A percentile compares a stretch with the other conserved stretches of the same genome.
Evolutionary conservation across 2,113 vertebrate species (phyloP).

Genomic region (Bos taurus): DNA sequence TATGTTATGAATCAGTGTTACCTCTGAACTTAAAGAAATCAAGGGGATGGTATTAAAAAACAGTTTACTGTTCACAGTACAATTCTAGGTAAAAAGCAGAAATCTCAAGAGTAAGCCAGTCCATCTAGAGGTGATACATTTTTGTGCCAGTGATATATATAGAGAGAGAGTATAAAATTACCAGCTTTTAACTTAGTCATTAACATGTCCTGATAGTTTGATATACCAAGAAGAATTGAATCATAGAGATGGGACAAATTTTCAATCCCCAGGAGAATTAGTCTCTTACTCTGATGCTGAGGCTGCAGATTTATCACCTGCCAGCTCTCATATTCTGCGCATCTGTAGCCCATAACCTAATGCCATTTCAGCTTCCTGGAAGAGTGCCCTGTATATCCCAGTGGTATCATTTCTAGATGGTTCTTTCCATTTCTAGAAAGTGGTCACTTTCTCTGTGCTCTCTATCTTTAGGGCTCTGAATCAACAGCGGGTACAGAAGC

Average conservation of each 20-base stretch:
- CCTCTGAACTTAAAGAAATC: neutral
- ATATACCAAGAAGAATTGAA: neutral
- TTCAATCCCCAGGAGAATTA: neutral
- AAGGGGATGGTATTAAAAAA: neutral
- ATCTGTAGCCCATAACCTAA: too few species aligned
- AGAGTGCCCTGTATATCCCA: neutral
- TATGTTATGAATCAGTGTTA: neutral
- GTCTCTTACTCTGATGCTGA: neutral
- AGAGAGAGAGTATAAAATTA: neutral
- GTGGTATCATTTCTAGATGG: neutral
- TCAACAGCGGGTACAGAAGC: conserved; percentile 74
- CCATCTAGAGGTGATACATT: neutral
- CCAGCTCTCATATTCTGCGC: neutral
- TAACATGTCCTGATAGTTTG: neutral
- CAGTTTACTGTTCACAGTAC: neutral
- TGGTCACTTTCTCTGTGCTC: neutral
- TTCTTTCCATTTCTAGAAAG: neutral
- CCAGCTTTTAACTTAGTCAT: neutral
- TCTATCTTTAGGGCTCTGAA: conserved; percentile 62
- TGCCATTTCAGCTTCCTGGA: neutral
- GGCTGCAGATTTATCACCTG: neutral
- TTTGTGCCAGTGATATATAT: neutral
- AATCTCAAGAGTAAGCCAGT: neutral
- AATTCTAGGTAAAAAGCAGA: neutral
- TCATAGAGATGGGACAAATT: neutral